Conservation (phyloP, 2,888 invertebrate species). For the Pandemis cinnamomeana region DNA sequence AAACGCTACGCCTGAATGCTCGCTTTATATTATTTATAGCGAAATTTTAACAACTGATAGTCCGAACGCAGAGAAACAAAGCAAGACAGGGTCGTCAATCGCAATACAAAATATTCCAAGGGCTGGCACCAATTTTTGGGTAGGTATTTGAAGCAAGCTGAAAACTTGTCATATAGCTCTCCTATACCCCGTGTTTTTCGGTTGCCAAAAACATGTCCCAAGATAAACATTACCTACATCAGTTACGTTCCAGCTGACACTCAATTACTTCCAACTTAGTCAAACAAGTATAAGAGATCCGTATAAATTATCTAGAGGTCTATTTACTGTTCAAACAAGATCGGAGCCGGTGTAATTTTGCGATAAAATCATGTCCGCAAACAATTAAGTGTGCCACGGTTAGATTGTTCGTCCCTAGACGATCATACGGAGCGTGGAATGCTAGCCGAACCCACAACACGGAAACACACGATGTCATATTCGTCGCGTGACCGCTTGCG, state of each 20-base stretch:
- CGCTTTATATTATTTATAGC: constrained; percentile 72
- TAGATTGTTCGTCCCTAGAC: constrained; percentile 71
- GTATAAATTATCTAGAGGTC: constrained; percentile 27
- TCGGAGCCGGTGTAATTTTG: constrained; percentile 43
- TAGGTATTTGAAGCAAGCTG: no score
- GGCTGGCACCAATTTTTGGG: no score
- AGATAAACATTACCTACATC: neutral
- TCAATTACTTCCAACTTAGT: constrained; percentile 3
- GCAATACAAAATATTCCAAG: no score
- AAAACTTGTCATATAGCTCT: no score
- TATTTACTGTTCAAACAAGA: constrained; percentile 37
- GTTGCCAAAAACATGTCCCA: neutral
- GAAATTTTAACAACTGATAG: constrained; percentile 26
- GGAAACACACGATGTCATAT: constrained; percentile 54
- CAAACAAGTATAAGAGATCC: constrained; percentile 10
- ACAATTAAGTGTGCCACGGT: constrained; percentile 72
- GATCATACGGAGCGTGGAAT: constrained; percentile 71
- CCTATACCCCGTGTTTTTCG: no score
- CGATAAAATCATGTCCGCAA: constrained; percentile 76
- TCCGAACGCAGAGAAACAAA: neutral
- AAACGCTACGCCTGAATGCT: constrained; percentile 64
- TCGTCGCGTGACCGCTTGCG: constrained; percentile 35
- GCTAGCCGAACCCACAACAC: constrained; percentile 70
- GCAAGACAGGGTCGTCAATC: no score
- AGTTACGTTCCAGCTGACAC: neutral